These are phyloP conservation scores for Bubo bubo DNA, from an alignment of 2,113 vertebrate species.

Conservation along the genomic window DNA sequence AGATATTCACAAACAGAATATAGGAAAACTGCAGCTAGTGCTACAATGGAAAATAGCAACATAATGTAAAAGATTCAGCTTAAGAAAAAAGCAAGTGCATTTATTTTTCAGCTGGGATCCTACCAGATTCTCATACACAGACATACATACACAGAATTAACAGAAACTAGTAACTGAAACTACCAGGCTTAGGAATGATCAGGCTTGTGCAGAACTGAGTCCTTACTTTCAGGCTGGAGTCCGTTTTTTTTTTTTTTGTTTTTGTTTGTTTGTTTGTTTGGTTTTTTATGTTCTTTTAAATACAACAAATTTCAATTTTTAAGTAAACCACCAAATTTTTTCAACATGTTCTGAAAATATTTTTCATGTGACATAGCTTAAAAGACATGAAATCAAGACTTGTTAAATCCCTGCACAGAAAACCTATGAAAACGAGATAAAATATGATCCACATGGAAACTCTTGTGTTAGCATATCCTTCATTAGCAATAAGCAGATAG, in stretches of 20 bases:
- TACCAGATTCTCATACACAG: not conserved
- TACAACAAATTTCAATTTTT: not conserved
- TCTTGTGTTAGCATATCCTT: not conserved
- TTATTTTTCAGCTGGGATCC: not conserved
- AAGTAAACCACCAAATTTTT: not conserved
- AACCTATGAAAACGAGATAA: not conserved
- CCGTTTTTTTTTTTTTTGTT: not conserved
- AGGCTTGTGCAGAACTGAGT: not conserved
- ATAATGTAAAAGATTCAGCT: accelerated
- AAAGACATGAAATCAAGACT: not conserved
- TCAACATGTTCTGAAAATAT: not conserved
- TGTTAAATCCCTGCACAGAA: not conserved
- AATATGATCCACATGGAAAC: not conserved
- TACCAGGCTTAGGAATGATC: not conserved
- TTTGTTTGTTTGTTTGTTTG: too few relatives aligned
- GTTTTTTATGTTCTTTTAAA: not conserved
- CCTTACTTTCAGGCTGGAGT: not conserved
- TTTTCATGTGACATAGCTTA: not conserved
- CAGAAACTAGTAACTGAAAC: not conserved
- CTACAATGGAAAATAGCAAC: not conserved
- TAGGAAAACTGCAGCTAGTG: not conserved
- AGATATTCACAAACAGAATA: slow-evolving; percentile 9
- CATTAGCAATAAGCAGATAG: not conserved
- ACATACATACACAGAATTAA: not conserved
- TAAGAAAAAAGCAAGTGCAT: not conserved